Evolutionary conservation across 2,113 vertebrate genomes (phyloP), one percentile per base, ranked within the genome.

Genomic region (Euleptes europaea): DNA sequence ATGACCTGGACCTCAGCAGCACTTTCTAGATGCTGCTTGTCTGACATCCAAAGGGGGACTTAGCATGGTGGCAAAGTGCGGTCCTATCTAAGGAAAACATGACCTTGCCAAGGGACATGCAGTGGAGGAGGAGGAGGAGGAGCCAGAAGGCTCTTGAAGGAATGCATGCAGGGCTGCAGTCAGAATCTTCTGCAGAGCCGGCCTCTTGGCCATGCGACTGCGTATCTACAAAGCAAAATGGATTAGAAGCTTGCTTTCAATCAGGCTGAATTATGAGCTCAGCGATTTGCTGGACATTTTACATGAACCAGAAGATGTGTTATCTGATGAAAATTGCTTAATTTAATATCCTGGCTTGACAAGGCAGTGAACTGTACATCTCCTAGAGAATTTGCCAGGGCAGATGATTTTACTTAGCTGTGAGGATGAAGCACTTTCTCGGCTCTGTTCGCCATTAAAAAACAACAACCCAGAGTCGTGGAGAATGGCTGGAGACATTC

Each of bases 281-380:
- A 90, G 92, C 88, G 94, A 97, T 96, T 96, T 93, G 92, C 90
- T 88, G 92, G 95, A 95, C 88, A 0, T 96, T 97, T 97, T 97
- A 97, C 97, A 97, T 89, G 96, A 97, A 97, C 96, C 97, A 98
- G 97, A 97, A 97, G 97, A 97, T 90, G 94, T 95, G 95, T 96
- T 97, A 97, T 97, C 97, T 97, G 97, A 97, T 95, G 94, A 93
- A 96, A 96, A 93, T 95, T 96, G 95, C 88, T 95, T 96, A 91
- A 94, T 96, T 97, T 94, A 94, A 95, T 94, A 93, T 92, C 94
- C 90, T 88, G 78, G 78, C 83, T 88, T 91, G 94, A 94, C 94
- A 94, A 88, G 92, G 82, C 90, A 84, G 84, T 91, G 89, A 92
- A 89, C 86, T 91, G 85, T 73, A 89, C 87, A 86, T 93, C 93